phyloP scores from a whole-genome alignment of 2,888 invertebrate species.

The Tillus elongatus region DNA sequence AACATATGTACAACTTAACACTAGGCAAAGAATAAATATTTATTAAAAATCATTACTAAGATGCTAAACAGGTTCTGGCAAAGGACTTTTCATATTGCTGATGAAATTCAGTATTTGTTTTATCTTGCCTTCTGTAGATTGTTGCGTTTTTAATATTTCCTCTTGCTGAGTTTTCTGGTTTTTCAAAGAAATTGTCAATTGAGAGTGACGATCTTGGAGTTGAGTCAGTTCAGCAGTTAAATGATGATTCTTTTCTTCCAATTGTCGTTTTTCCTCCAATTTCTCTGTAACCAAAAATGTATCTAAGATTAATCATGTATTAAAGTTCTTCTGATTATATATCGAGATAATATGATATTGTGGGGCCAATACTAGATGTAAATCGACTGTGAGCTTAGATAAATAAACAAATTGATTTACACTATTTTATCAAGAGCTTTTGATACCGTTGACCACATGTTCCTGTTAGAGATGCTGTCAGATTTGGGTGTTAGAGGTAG shows the following conservation, averaged over 20 bases:
- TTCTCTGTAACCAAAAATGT: slow-evolving; percentile 35
- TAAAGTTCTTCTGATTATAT: too few species aligned
- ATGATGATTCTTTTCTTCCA: slow-evolving; percentile 36
- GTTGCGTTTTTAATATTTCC: slow-evolving; percentile 32
- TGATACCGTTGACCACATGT: too few species aligned
- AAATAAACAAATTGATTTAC: too few species aligned
- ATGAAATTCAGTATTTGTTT: slow-evolving; percentile 37
- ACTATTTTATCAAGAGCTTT: too few species aligned
- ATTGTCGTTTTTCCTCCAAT: slow-evolving; percentile 35
- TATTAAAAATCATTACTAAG: background rate
- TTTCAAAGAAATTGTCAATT: slow-evolving; percentile 38
- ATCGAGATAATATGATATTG: too few species aligned
- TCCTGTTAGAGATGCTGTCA: too few species aligned
- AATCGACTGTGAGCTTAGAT: too few species aligned
- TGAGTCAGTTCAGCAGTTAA: slow-evolving; percentile 38
- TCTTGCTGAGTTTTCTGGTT: slow-evolving; percentile 36
- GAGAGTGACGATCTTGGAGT: slow-evolving; percentile 40
- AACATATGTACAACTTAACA: background rate
- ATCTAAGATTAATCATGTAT: too few species aligned
- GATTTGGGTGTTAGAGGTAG: too few species aligned
- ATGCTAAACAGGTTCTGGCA: slow-evolving; percentile 1
- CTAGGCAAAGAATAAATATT: background rate
- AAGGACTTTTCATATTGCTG: slow-evolving; percentile 26
- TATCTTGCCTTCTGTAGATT: slow-evolving; percentile 38
- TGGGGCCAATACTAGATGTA: too few species aligned